A percentile compares a stretch with the other conserved stretches of the same genome.
phyloP scores from a whole-genome alignment of 37 sponge, comb jelly and placozoan genomes.

The Bolinopsis microptera region DNA sequence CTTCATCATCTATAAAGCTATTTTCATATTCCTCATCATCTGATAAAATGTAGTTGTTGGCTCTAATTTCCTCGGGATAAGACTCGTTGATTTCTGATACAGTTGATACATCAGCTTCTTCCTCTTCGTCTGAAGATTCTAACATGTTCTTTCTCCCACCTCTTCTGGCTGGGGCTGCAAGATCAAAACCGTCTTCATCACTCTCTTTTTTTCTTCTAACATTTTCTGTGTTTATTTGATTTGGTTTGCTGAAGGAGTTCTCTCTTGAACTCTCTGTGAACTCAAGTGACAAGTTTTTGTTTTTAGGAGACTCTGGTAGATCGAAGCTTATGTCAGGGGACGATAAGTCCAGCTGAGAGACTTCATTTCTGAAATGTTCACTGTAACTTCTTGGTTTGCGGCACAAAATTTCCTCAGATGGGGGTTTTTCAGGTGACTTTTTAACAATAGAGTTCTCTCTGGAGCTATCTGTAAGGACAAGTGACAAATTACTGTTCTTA shows the following conservation, averaged over 20 bases:
- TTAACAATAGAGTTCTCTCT: neutral
- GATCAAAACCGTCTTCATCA: neutral
- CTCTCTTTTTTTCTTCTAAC: neutral
- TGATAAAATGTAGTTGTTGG: neutral
- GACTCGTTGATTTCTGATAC: neutral
- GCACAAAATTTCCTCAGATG: neutral
- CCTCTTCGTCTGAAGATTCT: constrained; percentile 11
- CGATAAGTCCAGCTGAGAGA: neutral
- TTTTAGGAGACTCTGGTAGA: constrained; percentile 9
- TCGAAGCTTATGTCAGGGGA: constrained; percentile 20
- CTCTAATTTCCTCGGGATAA: neutral
- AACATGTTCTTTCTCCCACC: neutral
- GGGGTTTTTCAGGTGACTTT: neutral
- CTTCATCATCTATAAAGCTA: constrained; percentile 63
- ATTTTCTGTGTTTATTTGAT: neutral
- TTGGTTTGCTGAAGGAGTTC: neutral
- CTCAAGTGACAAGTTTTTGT: neutral
- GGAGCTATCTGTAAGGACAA: neutral
- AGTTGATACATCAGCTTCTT: neutral
- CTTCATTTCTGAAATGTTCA: neutral
- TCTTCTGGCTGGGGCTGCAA: neutral
- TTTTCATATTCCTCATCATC: constrained; percentile 9
- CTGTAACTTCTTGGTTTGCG: neutral
- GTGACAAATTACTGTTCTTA: neutral
- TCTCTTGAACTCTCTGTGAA: neutral